These are phyloP conservation scores for Mormyrus proboscirostris DNA, from an alignment of 2,797 vertebrate genomes.

Conservation along the genomic window DNA sequence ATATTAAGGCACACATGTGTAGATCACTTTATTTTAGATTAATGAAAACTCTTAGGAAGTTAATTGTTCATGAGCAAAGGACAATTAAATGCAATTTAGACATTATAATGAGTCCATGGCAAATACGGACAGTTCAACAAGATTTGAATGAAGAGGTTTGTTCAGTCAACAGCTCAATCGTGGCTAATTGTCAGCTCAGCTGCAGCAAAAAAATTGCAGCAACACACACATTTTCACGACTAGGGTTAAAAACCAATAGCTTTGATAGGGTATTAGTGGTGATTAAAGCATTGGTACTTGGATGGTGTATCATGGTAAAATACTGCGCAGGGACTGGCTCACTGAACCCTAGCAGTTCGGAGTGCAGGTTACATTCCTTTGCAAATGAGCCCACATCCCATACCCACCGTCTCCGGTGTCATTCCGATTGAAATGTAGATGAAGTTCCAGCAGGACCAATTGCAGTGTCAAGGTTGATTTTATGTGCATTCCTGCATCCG, in stretches of 20 bases:
- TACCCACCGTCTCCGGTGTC: not conserved
- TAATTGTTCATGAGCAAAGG: not conserved
- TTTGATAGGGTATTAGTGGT: not conserved
- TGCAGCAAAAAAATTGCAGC: not conserved
- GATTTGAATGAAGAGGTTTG: not conserved
- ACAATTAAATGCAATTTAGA: constrained; percentile 2
- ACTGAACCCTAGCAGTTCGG: not conserved
- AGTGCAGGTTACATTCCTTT: not conserved
- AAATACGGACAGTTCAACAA: not conserved
- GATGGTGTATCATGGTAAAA: not conserved
- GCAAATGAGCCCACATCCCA: not conserved
- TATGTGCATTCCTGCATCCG: not conserved
- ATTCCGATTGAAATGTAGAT: not conserved
- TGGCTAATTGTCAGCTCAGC: not conserved
- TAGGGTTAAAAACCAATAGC: not conserved
- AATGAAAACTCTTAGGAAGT: not conserved
- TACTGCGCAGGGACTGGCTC: not conserved
- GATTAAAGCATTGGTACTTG: not conserved
- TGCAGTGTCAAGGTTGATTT: not conserved
- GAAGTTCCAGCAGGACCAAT: not conserved
- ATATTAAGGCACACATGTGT: not conserved
- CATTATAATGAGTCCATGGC: not conserved
- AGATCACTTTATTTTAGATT: not conserved
- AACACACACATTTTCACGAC: not conserved
- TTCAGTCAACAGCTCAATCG: not conserved